These are phyloP conservation scores for Sitta europaea DNA, from an alignment of 2,113 vertebrate genomes.

Conservation along the genomic window DNA sequence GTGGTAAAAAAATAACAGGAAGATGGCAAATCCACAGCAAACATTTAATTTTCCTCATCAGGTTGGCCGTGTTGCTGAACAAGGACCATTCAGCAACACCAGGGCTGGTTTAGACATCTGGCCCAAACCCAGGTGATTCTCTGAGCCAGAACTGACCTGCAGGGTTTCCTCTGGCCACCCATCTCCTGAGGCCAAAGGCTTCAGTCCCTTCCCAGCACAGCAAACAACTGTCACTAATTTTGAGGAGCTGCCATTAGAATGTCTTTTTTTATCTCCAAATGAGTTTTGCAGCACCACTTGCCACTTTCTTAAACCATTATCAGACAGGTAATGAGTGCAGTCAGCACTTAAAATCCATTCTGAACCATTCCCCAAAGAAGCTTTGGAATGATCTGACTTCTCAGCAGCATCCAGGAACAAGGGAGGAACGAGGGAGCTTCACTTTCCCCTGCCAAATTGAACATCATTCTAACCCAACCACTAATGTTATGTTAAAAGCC, in stretches of 20 bases:
- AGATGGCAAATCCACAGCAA: background rate
- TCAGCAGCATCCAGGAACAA: background rate
- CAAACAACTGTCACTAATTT: background rate
- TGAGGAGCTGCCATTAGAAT: background rate
- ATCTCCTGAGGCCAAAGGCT: background rate
- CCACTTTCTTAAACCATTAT: background rate
- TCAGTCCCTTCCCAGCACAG: background rate
- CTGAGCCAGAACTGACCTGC: background rate
- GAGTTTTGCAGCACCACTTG: background rate
- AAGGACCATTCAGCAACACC: background rate
- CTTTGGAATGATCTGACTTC: background rate
- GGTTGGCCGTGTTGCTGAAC: rapidly evolving
- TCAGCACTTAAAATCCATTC: background rate
- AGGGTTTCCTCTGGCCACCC: background rate
- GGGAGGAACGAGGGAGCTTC: background rate
- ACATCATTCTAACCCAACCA: background rate
- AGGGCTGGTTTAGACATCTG: background rate
- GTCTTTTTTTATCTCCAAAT: background rate
- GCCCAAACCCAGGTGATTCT: background rate
- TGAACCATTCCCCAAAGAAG: background rate
- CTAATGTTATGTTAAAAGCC: background rate
- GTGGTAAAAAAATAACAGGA: background rate
- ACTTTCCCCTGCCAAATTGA: background rate
- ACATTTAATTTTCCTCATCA: background rate
- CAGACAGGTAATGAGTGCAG: background rate